Percentiles rank a stretch among this genome's conserved stretches.
Conservation (phyloP, 2,797 vertebrate species). For the Silurus aristotelis region DNA sequence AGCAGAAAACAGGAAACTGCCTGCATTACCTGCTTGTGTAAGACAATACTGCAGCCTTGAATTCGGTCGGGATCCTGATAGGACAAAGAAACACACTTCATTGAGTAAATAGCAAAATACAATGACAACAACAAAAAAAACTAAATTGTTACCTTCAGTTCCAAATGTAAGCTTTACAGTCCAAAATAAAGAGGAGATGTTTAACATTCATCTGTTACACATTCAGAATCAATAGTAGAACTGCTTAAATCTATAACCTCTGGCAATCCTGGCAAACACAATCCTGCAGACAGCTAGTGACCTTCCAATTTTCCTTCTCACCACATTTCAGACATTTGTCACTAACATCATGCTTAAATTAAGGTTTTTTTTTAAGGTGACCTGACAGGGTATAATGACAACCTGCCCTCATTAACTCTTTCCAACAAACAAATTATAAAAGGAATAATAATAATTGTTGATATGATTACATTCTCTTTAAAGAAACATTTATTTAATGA, state of each 20-base stretch:
- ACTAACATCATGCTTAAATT: not conserved
- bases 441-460: not conserved
- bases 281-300: not conserved
- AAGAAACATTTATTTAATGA: not conserved
- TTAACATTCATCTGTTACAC: not conserved
- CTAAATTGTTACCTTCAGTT: not conserved
- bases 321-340: not conserved
- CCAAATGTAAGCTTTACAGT: not conserved
- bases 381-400: not conserved
- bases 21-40: not conserved
- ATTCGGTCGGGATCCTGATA: not conserved
- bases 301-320: not conserved
- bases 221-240: not conserved
- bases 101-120: not conserved
- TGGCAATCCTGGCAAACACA: not conserved
- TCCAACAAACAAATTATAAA: not conserved
- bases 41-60: not conserved
- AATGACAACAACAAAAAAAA: not conserved
- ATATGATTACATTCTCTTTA: no score
- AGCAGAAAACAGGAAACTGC: not conserved
- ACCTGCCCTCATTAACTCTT: not conserved
- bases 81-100: not conserved
- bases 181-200: no score
- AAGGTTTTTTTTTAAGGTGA: not conserved
- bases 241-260: slow-evolving; percentile 5